These are phyloP conservation scores for Chaenodraco wilsoni DNA, from an alignment of 2,797 vertebrate genomes.

Conservation along the genomic window DNA sequence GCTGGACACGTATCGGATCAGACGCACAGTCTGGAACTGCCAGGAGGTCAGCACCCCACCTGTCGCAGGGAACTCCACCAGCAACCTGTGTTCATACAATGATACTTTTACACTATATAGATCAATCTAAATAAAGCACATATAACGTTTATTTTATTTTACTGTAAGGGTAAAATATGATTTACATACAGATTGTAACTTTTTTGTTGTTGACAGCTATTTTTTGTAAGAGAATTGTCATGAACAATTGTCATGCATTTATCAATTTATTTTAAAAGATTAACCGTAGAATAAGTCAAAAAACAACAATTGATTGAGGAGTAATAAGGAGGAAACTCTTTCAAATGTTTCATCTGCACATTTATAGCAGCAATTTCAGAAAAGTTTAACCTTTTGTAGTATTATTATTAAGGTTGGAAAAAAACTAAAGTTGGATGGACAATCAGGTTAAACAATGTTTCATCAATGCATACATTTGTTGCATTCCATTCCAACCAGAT, in stretches of 20 bases:
- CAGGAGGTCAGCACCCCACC: constrained; percentile 93
- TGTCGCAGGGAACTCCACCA: constrained; percentile 96
- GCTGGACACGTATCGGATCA: constrained; percentile 89
- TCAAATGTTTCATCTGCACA: background rate
- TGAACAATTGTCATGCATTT: too few relatives aligned
- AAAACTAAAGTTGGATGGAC: too few relatives aligned
- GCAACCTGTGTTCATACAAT: constrained; percentile 80
- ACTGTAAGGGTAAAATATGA: too few relatives aligned
- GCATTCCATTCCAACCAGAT: background rate
- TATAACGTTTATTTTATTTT: too few relatives aligned
- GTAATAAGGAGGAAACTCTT: background rate
- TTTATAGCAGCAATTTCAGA: background rate
- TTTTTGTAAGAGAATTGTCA: too few relatives aligned
- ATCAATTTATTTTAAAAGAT: background rate
- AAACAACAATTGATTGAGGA: background rate
- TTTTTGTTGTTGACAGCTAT: too few relatives aligned
- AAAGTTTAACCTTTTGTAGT: background rate
- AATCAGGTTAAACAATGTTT: background rate
- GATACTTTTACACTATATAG: background rate
- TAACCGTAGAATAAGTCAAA: background rate
- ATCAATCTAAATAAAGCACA: background rate
- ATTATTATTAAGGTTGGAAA: too few relatives aligned
- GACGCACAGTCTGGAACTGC: constrained; percentile 95
- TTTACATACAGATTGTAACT: too few relatives aligned
- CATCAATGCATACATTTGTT: background rate